Conservation (phyloP, 2,888 invertebrate genomes). For the Sabellastarte sp. region DNA sequence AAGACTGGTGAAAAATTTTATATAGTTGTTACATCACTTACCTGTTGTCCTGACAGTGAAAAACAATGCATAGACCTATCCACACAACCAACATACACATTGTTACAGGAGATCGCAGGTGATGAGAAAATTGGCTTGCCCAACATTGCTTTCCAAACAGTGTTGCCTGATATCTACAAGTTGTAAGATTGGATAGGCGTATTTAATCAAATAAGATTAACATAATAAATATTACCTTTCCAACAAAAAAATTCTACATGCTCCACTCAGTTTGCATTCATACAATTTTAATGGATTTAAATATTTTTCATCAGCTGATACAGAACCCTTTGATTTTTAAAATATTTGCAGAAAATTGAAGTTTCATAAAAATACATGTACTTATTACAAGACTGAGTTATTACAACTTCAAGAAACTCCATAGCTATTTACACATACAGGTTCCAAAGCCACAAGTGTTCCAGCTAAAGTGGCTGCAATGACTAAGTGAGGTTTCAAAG, state of each 20-base stretch:
- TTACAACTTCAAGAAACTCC: too few species aligned
- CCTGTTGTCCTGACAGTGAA: not conserved
- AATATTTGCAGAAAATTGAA: too few species aligned
- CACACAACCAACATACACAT: slow-evolving; percentile 52
- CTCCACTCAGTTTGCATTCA: not conserved
- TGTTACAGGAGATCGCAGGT: slow-evolving; percentile 56
- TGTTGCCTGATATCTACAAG: slow-evolving; percentile 61
- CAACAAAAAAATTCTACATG: too few species aligned
- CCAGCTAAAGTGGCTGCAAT: slow-evolving; percentile 67
- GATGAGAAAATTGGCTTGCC: slow-evolving; percentile 70
- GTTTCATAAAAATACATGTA: too few species aligned
- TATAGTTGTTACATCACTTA: not conserved
- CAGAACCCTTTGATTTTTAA: too few species aligned
- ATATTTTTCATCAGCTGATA: slow-evolving; percentile 12
- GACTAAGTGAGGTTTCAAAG: slow-evolving; percentile 43
- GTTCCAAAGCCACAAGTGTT: slow-evolving; percentile 63
- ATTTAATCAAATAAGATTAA: too few species aligned
- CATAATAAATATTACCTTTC: too few species aligned
- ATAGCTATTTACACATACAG: too few species aligned
- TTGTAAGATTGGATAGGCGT: too few species aligned
- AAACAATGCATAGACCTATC: slow-evolving; percentile 41
- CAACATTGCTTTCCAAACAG: slow-evolving; percentile 66
- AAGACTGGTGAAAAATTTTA: too few species aligned
- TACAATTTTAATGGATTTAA: not conserved
- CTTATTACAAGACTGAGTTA: too few species aligned